Evolutionary conservation across 2,113 vertebrate genomes (phyloP), one percentile per base, ranked within the genome.

Genomic region (Nothobranchius furzeri): DNA sequence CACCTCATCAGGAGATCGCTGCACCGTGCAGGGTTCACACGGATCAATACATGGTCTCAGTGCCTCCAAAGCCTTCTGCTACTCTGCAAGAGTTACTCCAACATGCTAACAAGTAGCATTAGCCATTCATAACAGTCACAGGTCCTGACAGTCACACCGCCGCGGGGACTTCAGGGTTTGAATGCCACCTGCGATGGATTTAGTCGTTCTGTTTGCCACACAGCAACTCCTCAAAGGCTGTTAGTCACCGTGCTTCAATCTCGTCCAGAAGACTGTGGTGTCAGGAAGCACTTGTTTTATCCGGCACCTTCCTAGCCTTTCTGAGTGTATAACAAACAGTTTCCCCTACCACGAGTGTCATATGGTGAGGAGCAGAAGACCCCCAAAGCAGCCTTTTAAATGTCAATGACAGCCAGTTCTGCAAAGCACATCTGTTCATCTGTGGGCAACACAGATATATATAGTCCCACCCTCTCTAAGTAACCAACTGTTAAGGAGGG

Each of bases 401-500:
- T 87, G 87, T 91, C 89, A 89, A 74, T 82, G 88, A 79, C 84
- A 85, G 87, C 73, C 83, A 60, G 73, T 85, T 77, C 70, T 77
- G 70, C 53, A 17, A 83, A 79, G 84, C 85, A 90, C 89, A 91
- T 90, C 89, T 91, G 90, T 87, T 90, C 84, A 75, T 89, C 88
- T 90, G 84, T 88, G 74, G 81, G 88, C 84, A 64, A 24, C 57
- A 45, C 73, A 81, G 81, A 86, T 91, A 90, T 82, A 91, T 91
- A 91, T 90, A 91, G 88, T 76, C 64, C n/a, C 68, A 87, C 64
- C 87, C 79, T 78, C 83, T 81, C 89, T 81, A 88, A 88, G 88
- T 87, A 89, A 88, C 89, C 89, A 88, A 91, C 87, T 90, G 89
- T 89, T 91, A 84, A 87, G 88, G 79, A 78, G 88, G 79, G 82